Conservation (phyloP, 2,797 vertebrate genomes). For the Cirrhinus molitorella region DNA sequence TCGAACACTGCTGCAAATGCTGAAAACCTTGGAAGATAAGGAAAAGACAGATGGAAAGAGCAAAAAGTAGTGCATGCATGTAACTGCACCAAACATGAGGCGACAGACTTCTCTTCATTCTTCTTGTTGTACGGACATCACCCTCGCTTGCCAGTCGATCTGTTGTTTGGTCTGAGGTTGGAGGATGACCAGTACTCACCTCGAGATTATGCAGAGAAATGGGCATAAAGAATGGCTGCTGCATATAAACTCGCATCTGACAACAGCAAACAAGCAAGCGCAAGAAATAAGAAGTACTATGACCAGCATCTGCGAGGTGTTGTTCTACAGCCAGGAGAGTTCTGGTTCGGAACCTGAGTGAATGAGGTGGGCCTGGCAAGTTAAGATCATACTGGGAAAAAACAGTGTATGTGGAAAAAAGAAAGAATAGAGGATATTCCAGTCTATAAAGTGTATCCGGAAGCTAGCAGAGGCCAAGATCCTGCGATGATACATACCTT, state of each 20-base stretch:
- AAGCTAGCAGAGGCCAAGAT: neutral
- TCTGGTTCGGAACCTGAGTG: neutral
- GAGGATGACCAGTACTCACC: neutral
- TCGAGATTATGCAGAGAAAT: neutral
- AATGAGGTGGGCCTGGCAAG: neutral
- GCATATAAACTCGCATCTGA: neutral
- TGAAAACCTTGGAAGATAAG: neutral
- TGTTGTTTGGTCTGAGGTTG: neutral
- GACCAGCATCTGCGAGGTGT: neutral
- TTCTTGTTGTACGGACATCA: neutral
- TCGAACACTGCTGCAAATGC: neutral
- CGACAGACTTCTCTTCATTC: neutral
- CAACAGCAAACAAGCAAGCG: neutral
- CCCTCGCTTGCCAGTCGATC: neutral
- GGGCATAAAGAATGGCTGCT: neutral
- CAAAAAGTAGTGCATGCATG: neutral
- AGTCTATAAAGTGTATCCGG: neutral
- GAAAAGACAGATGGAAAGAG: neutral
- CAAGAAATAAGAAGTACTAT: neutral
- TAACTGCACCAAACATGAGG: conserved; percentile 1
- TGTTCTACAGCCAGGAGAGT: neutral
- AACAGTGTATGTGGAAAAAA: neutral
- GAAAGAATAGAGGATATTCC: neutral
- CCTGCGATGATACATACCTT: neutral
- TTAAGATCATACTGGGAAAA: neutral